Conservation (phyloP, 2,888 invertebrate genomes). For the Xestia c-nigrum region DNA sequence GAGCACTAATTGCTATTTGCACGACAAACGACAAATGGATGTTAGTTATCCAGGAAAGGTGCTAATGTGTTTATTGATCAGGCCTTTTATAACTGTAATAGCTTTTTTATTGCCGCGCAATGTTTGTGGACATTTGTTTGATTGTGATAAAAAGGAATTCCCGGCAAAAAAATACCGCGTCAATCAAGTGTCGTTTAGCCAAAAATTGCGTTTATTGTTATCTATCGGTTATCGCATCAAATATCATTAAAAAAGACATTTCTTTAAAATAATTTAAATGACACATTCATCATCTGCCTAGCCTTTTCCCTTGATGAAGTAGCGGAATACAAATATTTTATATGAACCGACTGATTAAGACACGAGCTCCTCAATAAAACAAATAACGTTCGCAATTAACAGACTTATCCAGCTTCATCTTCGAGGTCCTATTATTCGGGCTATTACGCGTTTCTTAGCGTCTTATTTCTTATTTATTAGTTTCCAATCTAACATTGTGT, state of each 20-base stretch:
- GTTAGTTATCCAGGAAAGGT: constrained; percentile 55
- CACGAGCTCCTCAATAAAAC: no score
- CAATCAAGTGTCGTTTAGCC: neutral
- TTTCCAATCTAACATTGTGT: no score
- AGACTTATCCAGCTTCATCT: no score
- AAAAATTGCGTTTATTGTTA: neutral
- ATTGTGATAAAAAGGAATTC: constrained; percentile 22
- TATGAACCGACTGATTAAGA: no score
- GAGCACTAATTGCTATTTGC: constrained; percentile 58
- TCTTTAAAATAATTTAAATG: neutral
- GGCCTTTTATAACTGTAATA: constrained; percentile 14
- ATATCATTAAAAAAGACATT: neutral
- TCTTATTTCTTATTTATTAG: no score
- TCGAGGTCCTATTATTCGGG: no score
- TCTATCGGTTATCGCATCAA: neutral
- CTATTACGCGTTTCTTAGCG: no score
- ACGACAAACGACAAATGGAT: constrained; percentile 38
- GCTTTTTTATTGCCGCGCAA: constrained; percentile 33
- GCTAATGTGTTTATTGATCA: constrained; percentile 52
- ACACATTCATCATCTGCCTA: neutral
- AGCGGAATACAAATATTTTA: no score
- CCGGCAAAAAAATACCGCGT: constrained; percentile 16
- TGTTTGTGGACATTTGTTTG: constrained; percentile 33
- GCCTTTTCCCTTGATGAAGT: neutral
- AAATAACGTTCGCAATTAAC: no score